These are phyloP conservation scores for Paguma larvata DNA, from an alignment of 2,797 vertebrate genomes.

Conservation along the genomic window DNA sequence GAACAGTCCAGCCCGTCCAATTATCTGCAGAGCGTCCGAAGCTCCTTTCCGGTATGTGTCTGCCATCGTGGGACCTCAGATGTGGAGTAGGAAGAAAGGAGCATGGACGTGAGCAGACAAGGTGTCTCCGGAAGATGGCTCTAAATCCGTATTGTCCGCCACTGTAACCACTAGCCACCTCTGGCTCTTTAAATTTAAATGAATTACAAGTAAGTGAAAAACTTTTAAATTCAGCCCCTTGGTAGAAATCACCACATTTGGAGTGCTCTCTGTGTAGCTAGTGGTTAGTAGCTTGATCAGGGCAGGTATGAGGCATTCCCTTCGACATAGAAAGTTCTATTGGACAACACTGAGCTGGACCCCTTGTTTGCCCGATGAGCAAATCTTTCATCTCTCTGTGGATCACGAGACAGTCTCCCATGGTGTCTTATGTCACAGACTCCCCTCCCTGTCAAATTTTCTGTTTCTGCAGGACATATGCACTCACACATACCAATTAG, in stretches of 20 bases:
- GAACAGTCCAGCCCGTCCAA: neutral
- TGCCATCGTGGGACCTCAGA: accelerated
- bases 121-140: neutral
- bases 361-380: neutral
- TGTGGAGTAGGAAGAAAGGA: neutral
- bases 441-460: neutral
- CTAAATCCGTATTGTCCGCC: neutral
- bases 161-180: neutral
- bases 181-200: neutral
- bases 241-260: neutral
- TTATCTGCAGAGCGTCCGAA: too few relatives aligned
- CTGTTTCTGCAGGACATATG: neutral
- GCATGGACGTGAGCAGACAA: neutral
- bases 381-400: neutral
- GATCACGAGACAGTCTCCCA: neutral
- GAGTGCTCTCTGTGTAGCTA: neutral
- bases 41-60: neutral
- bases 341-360: neutral
- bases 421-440: neutral
- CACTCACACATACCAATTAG: neutral
- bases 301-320: accelerated
- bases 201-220: neutral
- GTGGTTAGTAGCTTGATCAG: accelerated
- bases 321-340: accelerated
- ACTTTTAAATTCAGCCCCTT: neutral